Conservation (phyloP, 2,797 vertebrate species). For the Myotis daubentonii region DNA sequence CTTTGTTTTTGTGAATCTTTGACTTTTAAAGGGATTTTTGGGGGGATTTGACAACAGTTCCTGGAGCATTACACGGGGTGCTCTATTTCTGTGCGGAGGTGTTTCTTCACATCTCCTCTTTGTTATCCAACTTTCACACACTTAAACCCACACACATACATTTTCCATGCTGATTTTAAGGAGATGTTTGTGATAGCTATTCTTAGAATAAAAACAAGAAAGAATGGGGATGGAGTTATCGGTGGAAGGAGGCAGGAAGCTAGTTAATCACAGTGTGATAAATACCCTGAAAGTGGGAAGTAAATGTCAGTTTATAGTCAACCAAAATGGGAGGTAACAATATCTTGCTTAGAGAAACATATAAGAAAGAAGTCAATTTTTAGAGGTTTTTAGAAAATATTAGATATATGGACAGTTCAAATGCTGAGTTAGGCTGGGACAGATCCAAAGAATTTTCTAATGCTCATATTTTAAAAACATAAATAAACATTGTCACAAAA, state of each 20-base stretch:
- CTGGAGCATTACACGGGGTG: not conserved
- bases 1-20: slow-evolving; percentile 42
- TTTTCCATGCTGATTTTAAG: slow-evolving; percentile 9
- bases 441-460: not conserved
- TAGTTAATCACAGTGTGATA: slow-evolving; percentile 34
- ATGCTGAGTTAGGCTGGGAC: not conserved
- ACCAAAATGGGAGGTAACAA: not conserved
- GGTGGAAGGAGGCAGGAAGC: not conserved
- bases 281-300: not conserved
- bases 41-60: not conserved
- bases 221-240: not conserved
- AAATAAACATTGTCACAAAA: not conserved
- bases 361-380: slow-evolving; percentile 2
- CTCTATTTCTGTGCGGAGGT: not conserved
- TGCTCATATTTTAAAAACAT: not conserved
- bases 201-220: slow-evolving; percentile 29
- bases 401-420: not conserved
- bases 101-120: not conserved
- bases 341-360: slow-evolving; percentile 1
- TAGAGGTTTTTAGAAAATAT: not conserved
- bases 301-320: slow-evolving; percentile 58
- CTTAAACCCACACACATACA: not conserved
- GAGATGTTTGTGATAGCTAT: not conserved
- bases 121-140: not conserved
- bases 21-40: not conserved